Conservation (phyloP, 2,797 vertebrate genomes). For the Oryzias dopingdopingensis region DNA sequence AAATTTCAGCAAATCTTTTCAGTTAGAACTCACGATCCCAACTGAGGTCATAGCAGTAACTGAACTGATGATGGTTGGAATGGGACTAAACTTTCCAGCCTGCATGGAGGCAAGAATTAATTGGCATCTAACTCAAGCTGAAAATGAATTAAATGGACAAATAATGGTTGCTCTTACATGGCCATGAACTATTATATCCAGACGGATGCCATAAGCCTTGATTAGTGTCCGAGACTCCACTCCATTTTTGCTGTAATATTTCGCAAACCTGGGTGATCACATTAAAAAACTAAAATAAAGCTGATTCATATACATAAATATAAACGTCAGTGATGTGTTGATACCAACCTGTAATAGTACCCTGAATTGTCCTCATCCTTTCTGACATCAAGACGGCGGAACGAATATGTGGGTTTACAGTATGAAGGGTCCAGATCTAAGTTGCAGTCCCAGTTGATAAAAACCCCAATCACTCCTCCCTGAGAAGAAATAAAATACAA, state of each 20-base stretch:
- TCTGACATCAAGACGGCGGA: conserved; percentile 82
- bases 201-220: conserved; percentile 88
- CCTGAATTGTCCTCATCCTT: conserved; percentile 74
- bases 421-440: conserved; percentile 79
- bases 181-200: conserved; percentile 90
- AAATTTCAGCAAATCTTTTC: background rate
- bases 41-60: conserved; percentile 91
- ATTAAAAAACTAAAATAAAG: background rate
- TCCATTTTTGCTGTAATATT: conserved; percentile 81
- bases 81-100: conserved; percentile 91
- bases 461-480: conserved; percentile 87
- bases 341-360: conserved; percentile 84
- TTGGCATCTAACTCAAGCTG: conserved; percentile 3
- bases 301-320: background rate
- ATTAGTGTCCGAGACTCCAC: conserved; percentile 81
- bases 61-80: conserved; percentile 90
- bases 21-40: conserved; percentile 83
- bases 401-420: conserved; percentile 85
- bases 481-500: conserved; percentile 41
- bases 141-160: background rate
- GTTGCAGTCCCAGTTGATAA: conserved; percentile 90
- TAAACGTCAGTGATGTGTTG: background rate
- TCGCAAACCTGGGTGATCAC: conserved; percentile 82
- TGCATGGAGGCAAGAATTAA: conserved; percentile 46
- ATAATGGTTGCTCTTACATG: conserved; percentile 71